Conservation (phyloP, 2,113 vertebrate species). For the Ranitomeya variabilis region DNA sequence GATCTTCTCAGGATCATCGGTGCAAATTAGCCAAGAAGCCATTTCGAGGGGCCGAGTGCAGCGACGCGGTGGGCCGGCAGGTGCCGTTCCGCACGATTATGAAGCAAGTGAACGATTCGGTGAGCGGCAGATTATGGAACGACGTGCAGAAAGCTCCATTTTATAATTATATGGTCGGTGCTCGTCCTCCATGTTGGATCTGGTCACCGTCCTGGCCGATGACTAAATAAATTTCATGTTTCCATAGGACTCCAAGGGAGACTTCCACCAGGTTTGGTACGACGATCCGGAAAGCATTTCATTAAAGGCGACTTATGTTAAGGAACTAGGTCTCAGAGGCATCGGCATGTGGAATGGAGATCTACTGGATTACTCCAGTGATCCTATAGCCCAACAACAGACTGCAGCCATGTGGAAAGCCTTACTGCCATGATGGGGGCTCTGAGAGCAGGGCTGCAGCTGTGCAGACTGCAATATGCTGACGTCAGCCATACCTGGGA, state of each 20-base stretch:
- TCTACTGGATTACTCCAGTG: conserved; percentile 82
- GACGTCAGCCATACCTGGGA: too few relatives aligned
- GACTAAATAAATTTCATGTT: conserved; percentile 31
- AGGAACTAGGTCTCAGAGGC: conserved; percentile 77
- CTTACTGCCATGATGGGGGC: conserved; percentile 68
- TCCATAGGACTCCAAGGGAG: conserved; percentile 74
- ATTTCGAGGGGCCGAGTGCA: conserved; percentile 90
- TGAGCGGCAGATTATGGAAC: conserved; percentile 85
- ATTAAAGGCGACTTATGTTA: conserved; percentile 78
- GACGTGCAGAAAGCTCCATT: conserved; percentile 81
- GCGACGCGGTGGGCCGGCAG: conserved; percentile 86
- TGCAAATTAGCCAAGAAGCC: conserved; percentile 82
- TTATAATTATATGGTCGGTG: conserved; percentile 86
- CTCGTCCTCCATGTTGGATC: background rate
- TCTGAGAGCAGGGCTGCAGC: too few relatives aligned
- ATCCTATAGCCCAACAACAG: conserved; percentile 76
- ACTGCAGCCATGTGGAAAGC: conserved; percentile 87
- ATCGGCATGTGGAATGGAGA: conserved; percentile 94
- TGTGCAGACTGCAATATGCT: too few relatives aligned
- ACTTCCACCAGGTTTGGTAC: conserved; percentile 91
- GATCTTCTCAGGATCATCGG: conserved; percentile 71
- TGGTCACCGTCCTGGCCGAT: background rate
- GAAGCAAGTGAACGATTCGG: conserved; percentile 82
- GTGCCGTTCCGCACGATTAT: conserved; percentile 83
- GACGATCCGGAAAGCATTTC: conserved; percentile 89